Percentiles rank a stretch among this genome's conserved stretches.
These are phyloP conservation scores for Phrynosoma platyrhinos DNA, from an alignment of 2,113 vertebrate genomes.

Conservation along the genomic window DNA sequence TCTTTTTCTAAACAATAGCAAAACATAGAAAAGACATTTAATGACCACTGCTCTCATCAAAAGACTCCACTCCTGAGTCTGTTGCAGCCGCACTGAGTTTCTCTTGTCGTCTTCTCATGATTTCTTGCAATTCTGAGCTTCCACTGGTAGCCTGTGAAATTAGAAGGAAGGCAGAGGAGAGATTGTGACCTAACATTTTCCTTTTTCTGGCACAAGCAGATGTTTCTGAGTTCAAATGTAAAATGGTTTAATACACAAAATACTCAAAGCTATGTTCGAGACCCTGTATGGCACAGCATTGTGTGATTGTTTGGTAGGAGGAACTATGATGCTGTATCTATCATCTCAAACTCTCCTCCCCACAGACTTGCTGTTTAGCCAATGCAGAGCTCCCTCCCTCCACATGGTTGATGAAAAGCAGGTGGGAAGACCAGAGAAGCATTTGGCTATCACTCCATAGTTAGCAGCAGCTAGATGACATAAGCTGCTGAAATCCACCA, in stretches of 20 bases:
- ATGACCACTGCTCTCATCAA: constrained; percentile 92
- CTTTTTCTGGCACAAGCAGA: not conserved
- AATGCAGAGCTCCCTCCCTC: too few species aligned
- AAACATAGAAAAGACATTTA: constrained; percentile 70
- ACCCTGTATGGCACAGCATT: not conserved
- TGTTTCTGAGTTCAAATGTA: not conserved
- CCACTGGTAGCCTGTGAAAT: constrained; percentile 82
- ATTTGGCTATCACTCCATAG: too few species aligned
- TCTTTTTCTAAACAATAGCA: not conserved
- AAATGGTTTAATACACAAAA: too few species aligned
- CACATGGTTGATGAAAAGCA: too few species aligned
- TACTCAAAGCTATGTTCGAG: not conserved
- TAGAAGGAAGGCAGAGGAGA: not conserved
- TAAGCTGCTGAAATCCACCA: too few species aligned
- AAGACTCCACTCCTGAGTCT: constrained; percentile 96
- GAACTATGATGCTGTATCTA: too few species aligned
- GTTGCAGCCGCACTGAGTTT: constrained; percentile 89
- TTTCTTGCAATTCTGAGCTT: constrained; percentile 93
- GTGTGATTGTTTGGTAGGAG: not conserved
- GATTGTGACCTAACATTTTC: not conserved
- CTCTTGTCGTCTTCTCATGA: constrained; percentile 95
- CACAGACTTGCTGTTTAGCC: too few species aligned
- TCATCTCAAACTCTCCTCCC: too few species aligned
- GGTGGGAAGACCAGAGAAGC: too few species aligned
- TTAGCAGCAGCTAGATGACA: too few species aligned